These are phyloP conservation scores for Nerophis ophidion DNA, from an alignment of 2,113 vertebrate genomes.

Conservation along the genomic window DNA sequence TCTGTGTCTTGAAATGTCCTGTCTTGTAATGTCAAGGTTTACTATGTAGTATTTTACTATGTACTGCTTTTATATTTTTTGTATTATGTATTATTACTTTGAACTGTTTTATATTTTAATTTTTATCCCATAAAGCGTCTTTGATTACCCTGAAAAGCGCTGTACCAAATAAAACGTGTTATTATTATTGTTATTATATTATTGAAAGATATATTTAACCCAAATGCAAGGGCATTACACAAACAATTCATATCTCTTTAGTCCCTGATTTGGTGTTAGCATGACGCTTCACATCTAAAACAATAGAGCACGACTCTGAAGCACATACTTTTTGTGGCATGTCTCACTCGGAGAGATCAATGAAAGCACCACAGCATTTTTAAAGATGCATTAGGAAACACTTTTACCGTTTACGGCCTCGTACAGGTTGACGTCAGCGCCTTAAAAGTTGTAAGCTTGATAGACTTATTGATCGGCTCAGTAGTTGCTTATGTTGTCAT, in stretches of 20 bases:
- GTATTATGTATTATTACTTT: too few species aligned
- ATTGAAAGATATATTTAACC: neutral
- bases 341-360: conserved; percentile 18
- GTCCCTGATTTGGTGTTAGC: neutral
- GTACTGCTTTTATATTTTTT: too few species aligned
- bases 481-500: neutral
- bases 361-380: conserved; percentile 24
- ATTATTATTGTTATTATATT: too few species aligned
- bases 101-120: too few species aligned
- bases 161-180: too few species aligned
- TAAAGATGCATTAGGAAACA: conserved; percentile 39
- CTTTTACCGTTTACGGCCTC: conserved; percentile 3
- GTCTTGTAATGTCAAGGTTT: too few species aligned
- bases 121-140: too few species aligned
- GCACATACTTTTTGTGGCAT: conserved; percentile 14
- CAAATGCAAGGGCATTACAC: neutral
- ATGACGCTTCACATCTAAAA: conserved; percentile 1
- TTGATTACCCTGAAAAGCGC: too few species aligned
- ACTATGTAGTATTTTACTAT: too few species aligned
- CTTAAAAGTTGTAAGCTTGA: conserved; percentile 7
- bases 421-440: conserved; percentile 5
- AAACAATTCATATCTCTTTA: too few species aligned
- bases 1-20: too few species aligned
- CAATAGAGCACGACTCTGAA: conserved; percentile 9
- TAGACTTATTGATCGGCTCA: conserved; percentile 13